Percentiles rank a stretch among this genome's conserved stretches.
Evolutionary conservation across 2,888 invertebrate genomes (phyloP).

Genomic region (Aspidiotus rigidus): DNA sequence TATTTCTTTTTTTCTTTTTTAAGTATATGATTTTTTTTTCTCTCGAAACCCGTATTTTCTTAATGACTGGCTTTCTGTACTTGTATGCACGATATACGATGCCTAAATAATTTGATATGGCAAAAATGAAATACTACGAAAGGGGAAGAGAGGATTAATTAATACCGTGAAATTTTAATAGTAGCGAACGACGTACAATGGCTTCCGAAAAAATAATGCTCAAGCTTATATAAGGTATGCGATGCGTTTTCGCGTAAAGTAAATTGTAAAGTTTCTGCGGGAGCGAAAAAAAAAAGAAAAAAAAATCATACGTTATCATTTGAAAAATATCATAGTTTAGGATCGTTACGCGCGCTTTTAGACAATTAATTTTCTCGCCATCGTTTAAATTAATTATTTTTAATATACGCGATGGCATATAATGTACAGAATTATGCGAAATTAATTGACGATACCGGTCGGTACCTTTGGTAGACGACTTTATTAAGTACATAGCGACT

Average conservation of each 20-base stretch:
- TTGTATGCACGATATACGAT: not conserved
- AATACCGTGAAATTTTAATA: slow-evolving; percentile 1
- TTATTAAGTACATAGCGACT: too few species aligned
- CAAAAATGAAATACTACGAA: not conserved
- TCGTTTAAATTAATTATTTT: too few species aligned
- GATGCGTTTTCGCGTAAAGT: not conserved
- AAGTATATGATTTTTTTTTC: not conserved
- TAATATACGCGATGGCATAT: too few species aligned
- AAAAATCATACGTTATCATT: too few species aligned
- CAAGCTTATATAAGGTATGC: not conserved
- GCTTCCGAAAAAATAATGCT: slow-evolving; percentile 1
- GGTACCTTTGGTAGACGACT: too few species aligned
- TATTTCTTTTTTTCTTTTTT: not conserved
- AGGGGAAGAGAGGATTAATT: slow-evolving; percentile 1
- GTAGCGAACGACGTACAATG: slow-evolving; percentile 2
- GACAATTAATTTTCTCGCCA: too few species aligned
- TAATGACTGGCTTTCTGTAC: not conserved
- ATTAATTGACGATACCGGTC: too few species aligned
- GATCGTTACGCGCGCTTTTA: too few species aligned
- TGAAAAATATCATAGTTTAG: too few species aligned
- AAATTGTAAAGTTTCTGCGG: too few species aligned
- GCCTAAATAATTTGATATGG: not conserved
- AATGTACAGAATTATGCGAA: too few species aligned
- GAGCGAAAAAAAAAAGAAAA: too few species aligned
- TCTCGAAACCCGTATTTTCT: not conserved